Evolutionary conservation across 2,113 vertebrate genomes (phyloP).

Genomic region (Larimichthys polyactis): DNA sequence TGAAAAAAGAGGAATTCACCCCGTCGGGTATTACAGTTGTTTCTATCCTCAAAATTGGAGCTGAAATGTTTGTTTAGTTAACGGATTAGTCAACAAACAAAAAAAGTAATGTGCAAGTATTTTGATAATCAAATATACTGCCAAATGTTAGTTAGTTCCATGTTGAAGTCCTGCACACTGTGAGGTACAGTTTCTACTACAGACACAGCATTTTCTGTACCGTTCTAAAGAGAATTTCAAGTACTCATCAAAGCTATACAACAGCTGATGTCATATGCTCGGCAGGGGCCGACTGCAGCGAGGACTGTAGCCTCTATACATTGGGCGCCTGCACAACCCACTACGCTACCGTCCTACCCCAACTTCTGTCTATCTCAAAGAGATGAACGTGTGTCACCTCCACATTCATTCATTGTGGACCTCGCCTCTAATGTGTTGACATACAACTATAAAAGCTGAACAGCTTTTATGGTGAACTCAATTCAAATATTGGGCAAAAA

Average conservation of each 20-base stretch:
- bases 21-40: not conserved
- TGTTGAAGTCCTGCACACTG: not conserved
- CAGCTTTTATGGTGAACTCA: no score
- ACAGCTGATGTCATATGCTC: not conserved
- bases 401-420: not conserved
- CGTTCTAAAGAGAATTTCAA: no score
- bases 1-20: not conserved
- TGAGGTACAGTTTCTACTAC: not conserved
- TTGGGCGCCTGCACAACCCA: no score
- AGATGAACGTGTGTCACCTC: not conserved
- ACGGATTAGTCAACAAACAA: not conserved
- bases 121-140: not conserved
- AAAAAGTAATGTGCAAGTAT: not conserved
- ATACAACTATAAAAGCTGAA: not conserved
- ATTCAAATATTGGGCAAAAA: no score
- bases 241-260: not conserved
- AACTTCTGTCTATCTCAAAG: no score
- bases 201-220: not conserved
- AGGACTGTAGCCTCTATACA: no score
- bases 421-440: not conserved
- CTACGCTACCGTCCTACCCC: no score
- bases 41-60: not conserved
- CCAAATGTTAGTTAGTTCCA: not conserved
- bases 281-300: no score
- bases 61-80: not conserved